Evolutionary conservation across 1,140 invertebrate species (phyloP), one percentile per base, ranked within the genome.

Genomic region (Bursaphelenchus mucronatus): DNA sequence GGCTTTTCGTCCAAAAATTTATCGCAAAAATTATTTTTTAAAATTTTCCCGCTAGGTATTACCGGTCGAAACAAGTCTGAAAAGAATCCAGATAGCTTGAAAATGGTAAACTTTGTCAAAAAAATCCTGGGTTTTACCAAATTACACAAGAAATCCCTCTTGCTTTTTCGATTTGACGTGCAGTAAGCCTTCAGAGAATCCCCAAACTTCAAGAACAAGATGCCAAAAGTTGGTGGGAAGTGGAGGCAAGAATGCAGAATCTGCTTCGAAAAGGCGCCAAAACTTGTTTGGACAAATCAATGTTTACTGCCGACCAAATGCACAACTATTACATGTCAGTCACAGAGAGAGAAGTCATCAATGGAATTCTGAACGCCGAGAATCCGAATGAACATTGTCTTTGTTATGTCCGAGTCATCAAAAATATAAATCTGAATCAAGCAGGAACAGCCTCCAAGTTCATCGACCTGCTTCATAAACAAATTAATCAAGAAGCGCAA

Each of bases 271-370:
- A 95, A 84, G 90, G 92, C 0, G 88, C 92, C 0, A 87, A 88
- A 30, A 90, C 90, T 3, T 84, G 95, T 11, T 90, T 87, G 73
- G 89, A 90, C 54, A 85, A 86, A 68, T 90, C 89, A 3, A 91
- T 90, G 83, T 89, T 97, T 76, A 89, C 89, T 75, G 88, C 91
- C 73, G 92, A 96, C 53, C 89, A 89, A 13, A 94, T 93, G 87
- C 94, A 97, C 75, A 96, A 96, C 82, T 97, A 96, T 82, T 95
- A 94, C 77, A 97, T 97, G 94, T 96, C 94, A 63, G 94, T 97
- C 10, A 97, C 94, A 0, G 94, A 97, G 84, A 84, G 94, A 56
- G 94, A 97, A 85, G 92, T 97, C 0, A 95, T 95, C 64, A 92
- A 94, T 74, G 94, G 94, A 0, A 86, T 96, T 45, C 81, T 97